Base-by-base conservation (phyloP, 2,797 vertebrate species). In the Xyrichtys novacula region DNA sequence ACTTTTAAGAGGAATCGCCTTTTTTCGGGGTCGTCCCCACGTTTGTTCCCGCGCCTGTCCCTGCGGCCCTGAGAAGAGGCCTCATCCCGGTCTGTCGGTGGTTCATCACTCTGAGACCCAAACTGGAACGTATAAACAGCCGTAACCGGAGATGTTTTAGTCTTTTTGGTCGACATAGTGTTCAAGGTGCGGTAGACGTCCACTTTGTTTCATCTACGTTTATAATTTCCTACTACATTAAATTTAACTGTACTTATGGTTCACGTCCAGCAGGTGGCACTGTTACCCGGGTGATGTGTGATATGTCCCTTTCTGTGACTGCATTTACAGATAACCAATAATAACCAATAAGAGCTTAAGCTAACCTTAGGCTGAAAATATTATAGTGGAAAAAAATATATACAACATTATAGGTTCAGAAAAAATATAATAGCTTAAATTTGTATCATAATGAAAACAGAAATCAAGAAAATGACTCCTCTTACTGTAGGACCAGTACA, bases 251-350 rank as follows among this genome's bases (percentile, higher is more conserved):
- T 32, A 16, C 14, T 26, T 7, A 32, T 60, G 5, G n/a, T 9
- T 17, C 1, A 36, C 23, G 3, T 39, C 65, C 87, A 64, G 55
- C 70, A 84, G 74, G 72, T 11, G 79, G 65, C 80, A 8, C 29
- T 48, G 19, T 26, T 52, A 7, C 2, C 14, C 6, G 6, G 10
- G 36, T 23, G 19, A 34, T 2, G 4, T 42, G 1, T n/a, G n/a
- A n/a, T n/a, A n/a, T n/a, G n/a, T n/a, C n/a, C n/a, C n/a, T n/a
- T n/a, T n/a, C n/a, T n/a, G n/a, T n/a, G n/a, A n/a, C n/a, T n/a
- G n/a, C n/a, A n/a, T n/a, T n/a, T n/a, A n/a, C n/a, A n/a, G n/a
- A n/a, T n/a, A n/a, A n/a, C n/a, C n/a, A n/a, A n/a, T n/a, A n/a
- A n/a, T n/a, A 36, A 36, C 39, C 39, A 40, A n/a, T 40, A 7